These are phyloP conservation scores for Synergus gifuensis DNA, from an alignment of 2,888 invertebrate genomes.

Conservation along the genomic window DNA sequence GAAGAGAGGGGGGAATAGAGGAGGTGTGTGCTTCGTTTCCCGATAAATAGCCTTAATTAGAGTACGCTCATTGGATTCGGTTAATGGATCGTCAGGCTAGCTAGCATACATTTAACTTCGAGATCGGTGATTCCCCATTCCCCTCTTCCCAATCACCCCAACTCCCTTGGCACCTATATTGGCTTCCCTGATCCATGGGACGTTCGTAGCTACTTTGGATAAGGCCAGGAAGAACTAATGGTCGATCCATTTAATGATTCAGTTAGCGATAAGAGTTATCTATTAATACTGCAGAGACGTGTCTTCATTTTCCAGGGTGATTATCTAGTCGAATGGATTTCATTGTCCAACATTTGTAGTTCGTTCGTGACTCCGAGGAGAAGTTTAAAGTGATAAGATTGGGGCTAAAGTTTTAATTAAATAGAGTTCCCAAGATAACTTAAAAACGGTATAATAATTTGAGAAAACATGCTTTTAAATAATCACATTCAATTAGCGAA, in stretches of 20 bases:
- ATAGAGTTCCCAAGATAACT: not conserved
- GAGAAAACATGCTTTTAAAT: too few species aligned
- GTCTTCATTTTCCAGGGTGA: conserved; percentile 5
- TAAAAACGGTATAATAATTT: too few species aligned
- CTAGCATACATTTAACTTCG: conserved; percentile 64
- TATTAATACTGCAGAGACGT: conserved; percentile 19
- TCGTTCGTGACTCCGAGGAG: not conserved
- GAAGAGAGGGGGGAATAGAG: conserved; percentile 48
- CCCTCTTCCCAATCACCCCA: conserved; percentile 38
- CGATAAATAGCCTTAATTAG: conserved; percentile 75
- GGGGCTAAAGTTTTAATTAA: not conserved
- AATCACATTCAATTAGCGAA: too few species aligned
- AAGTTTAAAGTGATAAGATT: not conserved
- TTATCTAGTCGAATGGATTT: not conserved
- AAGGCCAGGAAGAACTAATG: conserved; percentile 56
- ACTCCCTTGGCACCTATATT: conserved; percentile 44
- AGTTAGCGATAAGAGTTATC: conserved; percentile 54
- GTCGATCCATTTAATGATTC: conserved; percentile 56
- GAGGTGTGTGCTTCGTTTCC: conserved; percentile 56
- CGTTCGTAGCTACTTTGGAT: conserved; percentile 56
- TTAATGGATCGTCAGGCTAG: conserved; percentile 71
- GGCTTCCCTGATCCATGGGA: conserved; percentile 41
- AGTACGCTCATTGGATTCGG: conserved; percentile 69
- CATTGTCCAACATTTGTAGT: not conserved
- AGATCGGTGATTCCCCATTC: conserved; percentile 55